Evolutionary conservation across 2,113 vertebrate species (phyloP), one percentile per base, ranked within the genome.

Genomic region (Mustela lutreola): DNA sequence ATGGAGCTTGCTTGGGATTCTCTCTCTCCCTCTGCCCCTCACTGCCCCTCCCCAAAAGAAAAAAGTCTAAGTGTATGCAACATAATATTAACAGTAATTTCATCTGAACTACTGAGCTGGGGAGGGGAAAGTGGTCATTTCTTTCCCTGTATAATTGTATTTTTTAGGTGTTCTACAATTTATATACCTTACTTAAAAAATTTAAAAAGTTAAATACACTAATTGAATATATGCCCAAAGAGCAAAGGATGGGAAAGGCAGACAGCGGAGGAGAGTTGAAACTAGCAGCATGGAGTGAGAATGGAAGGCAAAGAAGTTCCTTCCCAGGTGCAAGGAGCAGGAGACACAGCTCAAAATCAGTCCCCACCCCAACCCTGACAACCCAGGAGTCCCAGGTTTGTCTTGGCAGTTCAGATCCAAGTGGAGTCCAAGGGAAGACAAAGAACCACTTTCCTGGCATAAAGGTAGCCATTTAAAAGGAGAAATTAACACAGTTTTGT

Each of bases 401-500:
- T 70, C 91, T 81, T 82, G 31, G 19, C 28, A 1, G 80, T 0
- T 42, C 19, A 73, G 91, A 83, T 8, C 73, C 92, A 70, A 50
- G 14, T 0, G 28, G 96, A 97, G 95, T 89, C 81, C 94, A 75
- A 79, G 50, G 79, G 93, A 95, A 95, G 58, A 65, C 62, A 16
- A 91, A 96, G 36, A 94, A 12, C 89, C 94, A 58, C 48, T 88
- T 91, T 96, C 92, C 97, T 94, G 21, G 21, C 58, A 26, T 70
- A 93, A 84, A 42, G 7, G 70, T 82, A 98, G 97, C 96, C 89
- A 84, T 97, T 89, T 0, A 75, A 92, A 83, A 93, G 89, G 92
- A 84, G 94, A 94, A 60, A 93, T 84, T 53, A 97, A 95, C 94
- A 97, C 97, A 93, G 24, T 81, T 50, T 48, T 85, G 45, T 31